phyloP scores from a whole-genome alignment of 2,888 invertebrate species.

The Atethmia centrago region DNA sequence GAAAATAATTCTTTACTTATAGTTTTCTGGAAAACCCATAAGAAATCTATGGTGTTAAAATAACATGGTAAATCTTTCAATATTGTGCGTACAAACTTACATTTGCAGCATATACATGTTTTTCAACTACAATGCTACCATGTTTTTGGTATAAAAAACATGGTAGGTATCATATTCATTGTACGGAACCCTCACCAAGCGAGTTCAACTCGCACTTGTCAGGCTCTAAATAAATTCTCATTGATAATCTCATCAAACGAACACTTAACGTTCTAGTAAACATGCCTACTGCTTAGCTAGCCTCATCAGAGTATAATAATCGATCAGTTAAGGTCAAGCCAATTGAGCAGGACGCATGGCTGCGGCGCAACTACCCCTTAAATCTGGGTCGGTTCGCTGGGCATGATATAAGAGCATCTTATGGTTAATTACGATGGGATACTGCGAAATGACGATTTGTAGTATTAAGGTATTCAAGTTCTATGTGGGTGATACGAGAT shows the following conservation, averaged over 20 bases:
- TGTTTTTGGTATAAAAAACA: too few relatives aligned
- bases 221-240: neutral
- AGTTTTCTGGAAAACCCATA: too few relatives aligned
- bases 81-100: too few relatives aligned
- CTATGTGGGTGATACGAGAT: neutral
- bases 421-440: constrained; percentile 8
- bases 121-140: too few relatives aligned
- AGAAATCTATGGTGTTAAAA: too few relatives aligned
- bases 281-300: neutral
- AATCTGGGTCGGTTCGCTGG: constrained; percentile 33
- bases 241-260: neutral
- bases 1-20: too few relatives aligned
- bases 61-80: too few relatives aligned
- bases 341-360: constrained; percentile 22
- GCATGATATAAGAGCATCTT: constrained; percentile 17
- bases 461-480: neutral
- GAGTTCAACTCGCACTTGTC: too few relatives aligned
- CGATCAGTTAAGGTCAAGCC: constrained; percentile 33
- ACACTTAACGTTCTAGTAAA: neutral
- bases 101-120: too few relatives aligned
- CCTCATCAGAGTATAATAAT: constrained; percentile 42
- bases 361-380: constrained; percentile 7
- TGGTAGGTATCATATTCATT: too few relatives aligned
- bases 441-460: constrained; percentile 1
- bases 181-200: too few relatives aligned